Evolutionary conservation across 2,797 vertebrate species (phyloP).

Genomic region (Hoplostethus atlanticus): DNA sequence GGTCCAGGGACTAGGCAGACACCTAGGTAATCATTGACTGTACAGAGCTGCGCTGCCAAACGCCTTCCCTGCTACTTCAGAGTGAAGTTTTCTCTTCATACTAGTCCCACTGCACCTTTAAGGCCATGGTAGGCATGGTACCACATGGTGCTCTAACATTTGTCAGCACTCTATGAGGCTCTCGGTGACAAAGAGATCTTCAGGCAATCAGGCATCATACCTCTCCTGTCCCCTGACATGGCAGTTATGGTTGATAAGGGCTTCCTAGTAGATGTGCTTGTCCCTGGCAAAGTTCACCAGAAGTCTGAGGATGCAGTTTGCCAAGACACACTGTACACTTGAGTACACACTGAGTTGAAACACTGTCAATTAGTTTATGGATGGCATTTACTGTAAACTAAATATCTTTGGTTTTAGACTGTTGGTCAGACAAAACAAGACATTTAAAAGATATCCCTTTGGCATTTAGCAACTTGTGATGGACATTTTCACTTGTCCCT

Average conservation of each 20-base stretch:
- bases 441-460: too few species aligned
- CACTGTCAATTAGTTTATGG: too few species aligned
- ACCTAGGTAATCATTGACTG: conserved; percentile 20
- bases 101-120: conserved; percentile 23
- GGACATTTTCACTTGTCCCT: too few species aligned
- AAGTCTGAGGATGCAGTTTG: too few species aligned
- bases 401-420: too few species aligned
- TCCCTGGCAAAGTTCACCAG: neutral
- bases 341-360: too few species aligned
- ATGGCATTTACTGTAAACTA: too few species aligned
- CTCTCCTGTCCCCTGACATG: conserved; percentile 6
- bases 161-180: conserved; percentile 27
- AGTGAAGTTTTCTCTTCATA: conserved; percentile 26
- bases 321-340: too few species aligned
- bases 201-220: neutral
- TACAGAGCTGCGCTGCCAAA: conserved; percentile 22
- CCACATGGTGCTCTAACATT: conserved; percentile 11
- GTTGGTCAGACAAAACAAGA: too few species aligned
- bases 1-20: conserved; percentile 8
- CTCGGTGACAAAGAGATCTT: conserved; percentile 26
- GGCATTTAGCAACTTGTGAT: too few species aligned
- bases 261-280: conserved; percentile 7
- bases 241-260: neutral
- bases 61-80: conserved; percentile 18
- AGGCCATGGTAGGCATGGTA: neutral